Evolutionary conservation across 2,888 invertebrate species (phyloP).

Genomic region (Lymantria monacha): DNA sequence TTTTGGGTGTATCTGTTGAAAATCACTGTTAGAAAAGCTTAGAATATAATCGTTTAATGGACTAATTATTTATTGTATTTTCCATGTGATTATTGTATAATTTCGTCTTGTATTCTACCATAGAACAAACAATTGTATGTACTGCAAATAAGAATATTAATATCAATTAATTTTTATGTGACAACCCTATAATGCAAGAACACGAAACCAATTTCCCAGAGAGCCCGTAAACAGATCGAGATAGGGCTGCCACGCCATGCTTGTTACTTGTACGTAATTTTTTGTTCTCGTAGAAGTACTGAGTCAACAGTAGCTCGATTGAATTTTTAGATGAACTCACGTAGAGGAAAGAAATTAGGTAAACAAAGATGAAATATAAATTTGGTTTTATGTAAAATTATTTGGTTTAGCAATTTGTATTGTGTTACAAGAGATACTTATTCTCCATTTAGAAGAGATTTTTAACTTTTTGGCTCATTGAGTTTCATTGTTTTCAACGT

Average conservation of each 20-base stretch:
- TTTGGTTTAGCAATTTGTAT: background rate
- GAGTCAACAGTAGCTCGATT: conserved; percentile 31
- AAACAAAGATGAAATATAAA: background rate
- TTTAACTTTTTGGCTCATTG: too few relatives aligned
- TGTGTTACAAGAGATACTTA: background rate
- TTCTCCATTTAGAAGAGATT: background rate
- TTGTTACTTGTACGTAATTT: conserved; percentile 22
- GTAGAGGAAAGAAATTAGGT: background rate
- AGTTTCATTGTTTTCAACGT: too few relatives aligned
- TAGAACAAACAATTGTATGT: too few relatives aligned
- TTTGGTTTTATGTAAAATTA: background rate
- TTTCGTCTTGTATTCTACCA: too few relatives aligned
- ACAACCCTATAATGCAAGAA: conserved; percentile 46
- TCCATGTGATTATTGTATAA: too few relatives aligned
- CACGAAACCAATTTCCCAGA: conserved; percentile 58
- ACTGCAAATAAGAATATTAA: too few relatives aligned
- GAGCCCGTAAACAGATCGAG: conserved; percentile 44
- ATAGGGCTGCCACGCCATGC: conserved; percentile 33
- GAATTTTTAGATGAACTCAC: conserved; percentile 21
- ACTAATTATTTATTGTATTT: too few relatives aligned
- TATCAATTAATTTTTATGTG: conserved; percentile 3
- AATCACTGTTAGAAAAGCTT: too few relatives aligned
- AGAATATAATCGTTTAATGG: too few relatives aligned
- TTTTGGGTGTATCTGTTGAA: too few relatives aligned
- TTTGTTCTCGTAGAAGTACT: conserved; percentile 17